These are phyloP conservation scores for Troglohyphantes excavatus DNA, from an alignment of 2,888 invertebrate species.

Conservation along the genomic window DNA sequence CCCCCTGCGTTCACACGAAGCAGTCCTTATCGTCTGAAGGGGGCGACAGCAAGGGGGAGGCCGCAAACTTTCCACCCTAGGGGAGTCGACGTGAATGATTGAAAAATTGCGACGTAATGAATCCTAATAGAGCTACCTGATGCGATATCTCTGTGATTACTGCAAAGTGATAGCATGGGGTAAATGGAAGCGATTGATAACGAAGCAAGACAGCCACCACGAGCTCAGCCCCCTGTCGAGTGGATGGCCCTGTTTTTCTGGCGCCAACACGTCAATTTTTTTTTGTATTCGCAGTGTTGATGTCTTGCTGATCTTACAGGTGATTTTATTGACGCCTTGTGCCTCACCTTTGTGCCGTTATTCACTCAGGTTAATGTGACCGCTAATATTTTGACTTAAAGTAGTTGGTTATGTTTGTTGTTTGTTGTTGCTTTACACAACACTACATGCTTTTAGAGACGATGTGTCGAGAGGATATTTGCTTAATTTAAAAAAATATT, in stretches of 20 bases:
- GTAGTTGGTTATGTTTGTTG: no score
- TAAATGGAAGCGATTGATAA: constrained; percentile 41
- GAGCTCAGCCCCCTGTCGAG: not conserved
- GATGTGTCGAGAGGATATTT: no score
- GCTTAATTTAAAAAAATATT: no score
- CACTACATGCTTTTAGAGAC: no score
- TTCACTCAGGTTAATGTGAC: no score
- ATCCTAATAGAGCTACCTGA: constrained; percentile 73
- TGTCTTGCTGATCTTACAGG: no score
- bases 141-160: constrained; percentile 70
- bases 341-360: no score
- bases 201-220: constrained; percentile 64
- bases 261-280: not conserved
- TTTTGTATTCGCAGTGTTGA: not conserved
- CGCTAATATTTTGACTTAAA: no score
- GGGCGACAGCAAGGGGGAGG: not conserved
- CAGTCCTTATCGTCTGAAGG: constrained; percentile 43
- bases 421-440: no score
- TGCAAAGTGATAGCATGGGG: constrained; percentile 53
- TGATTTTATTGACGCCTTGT: no score
- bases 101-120: constrained; percentile 76
- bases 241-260: not conserved
- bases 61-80: constrained; percentile 42
- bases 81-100: constrained; percentile 68
- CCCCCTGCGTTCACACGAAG: constrained; percentile 63